phyloP scores from a whole-genome alignment of 2,113 vertebrate genomes.

The Microtus ochrogaster region DNA sequence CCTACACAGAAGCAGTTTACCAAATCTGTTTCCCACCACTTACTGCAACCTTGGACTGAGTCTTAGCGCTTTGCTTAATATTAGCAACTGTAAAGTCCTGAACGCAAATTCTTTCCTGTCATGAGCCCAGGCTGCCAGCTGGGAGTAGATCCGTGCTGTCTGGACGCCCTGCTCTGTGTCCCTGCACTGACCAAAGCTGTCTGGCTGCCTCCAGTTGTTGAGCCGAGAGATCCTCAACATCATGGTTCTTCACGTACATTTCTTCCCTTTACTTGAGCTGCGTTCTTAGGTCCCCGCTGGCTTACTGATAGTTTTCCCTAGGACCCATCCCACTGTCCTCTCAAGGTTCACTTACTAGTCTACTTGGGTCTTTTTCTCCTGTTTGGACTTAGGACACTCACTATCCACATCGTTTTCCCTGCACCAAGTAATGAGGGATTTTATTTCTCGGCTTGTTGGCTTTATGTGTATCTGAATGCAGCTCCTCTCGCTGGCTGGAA shows the following conservation, averaged over 20 bases:
- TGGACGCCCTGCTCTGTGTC: not conserved
- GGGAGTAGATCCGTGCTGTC: not conserved
- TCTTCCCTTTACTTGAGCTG: not conserved
- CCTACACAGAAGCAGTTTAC: not conserved
- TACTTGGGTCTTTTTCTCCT: not conserved
- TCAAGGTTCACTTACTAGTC: not conserved
- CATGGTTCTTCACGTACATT: not conserved
- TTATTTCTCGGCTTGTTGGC: not conserved
- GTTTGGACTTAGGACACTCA: not conserved
- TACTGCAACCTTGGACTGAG: not conserved
- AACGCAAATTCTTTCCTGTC: not conserved
- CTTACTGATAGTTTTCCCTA: not conserved
- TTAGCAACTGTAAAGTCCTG: not conserved
- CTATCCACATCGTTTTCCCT: not conserved
- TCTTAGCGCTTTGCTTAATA: not conserved
- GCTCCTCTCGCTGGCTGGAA: not conserved
- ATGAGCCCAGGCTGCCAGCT: not conserved
- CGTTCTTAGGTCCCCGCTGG: not conserved
- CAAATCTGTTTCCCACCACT: not conserved
- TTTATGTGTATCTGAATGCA: not conserved
- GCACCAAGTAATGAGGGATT: not conserved
- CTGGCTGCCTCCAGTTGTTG: not conserved
- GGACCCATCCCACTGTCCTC: not conserved
- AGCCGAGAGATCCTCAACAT: no score
- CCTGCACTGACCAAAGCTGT: not conserved